These are phyloP conservation scores for Tricholaema leucomelas DNA, from an alignment of 2,113 vertebrate species.

Conservation along the genomic window DNA sequence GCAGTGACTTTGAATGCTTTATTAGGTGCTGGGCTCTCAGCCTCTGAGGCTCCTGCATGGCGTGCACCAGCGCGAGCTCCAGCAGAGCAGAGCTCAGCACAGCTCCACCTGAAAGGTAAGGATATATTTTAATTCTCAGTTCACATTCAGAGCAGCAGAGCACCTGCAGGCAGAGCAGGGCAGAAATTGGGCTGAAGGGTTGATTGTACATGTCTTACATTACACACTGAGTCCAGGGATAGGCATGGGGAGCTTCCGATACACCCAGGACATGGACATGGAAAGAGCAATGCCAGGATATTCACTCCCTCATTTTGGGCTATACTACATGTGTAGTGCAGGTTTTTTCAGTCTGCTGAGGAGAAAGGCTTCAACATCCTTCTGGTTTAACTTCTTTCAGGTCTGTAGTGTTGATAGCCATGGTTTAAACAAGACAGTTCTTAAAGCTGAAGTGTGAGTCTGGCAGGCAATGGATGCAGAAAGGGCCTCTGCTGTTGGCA, in stretches of 20 bases:
- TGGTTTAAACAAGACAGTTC: neutral
- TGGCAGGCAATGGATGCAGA: neutral
- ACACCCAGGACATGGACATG: slow-evolving; percentile 1
- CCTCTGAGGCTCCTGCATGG: slow-evolving; percentile 61
- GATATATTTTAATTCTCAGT: slow-evolving; percentile 41
- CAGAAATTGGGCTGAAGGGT: slow-evolving; percentile 37
- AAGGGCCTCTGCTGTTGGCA: neutral
- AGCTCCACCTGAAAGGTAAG: slow-evolving; percentile 66
- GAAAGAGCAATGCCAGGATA: neutral
- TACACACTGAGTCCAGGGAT: neutral
- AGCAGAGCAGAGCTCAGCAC: slow-evolving; percentile 59
- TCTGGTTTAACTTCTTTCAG: neutral
- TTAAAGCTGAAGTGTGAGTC: neutral
- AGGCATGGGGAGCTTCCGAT: slow-evolving; percentile 10
- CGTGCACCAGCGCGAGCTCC: slow-evolving; percentile 42
- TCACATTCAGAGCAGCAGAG: slow-evolving; percentile 52
- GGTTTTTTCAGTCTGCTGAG: neutral
- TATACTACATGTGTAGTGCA: neutral
- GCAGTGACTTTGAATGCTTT: slow-evolving; percentile 63
- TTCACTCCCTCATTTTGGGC: neutral
- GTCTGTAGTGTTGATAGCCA: neutral
- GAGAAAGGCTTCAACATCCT: neutral
- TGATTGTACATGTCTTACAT: slow-evolving; percentile 16
- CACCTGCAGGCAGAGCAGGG: neutral
- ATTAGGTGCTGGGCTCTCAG: slow-evolving; percentile 63